phyloP scores from a whole-genome alignment of 2,797 vertebrate genomes.

The Cichlasoma orientale region DNA sequence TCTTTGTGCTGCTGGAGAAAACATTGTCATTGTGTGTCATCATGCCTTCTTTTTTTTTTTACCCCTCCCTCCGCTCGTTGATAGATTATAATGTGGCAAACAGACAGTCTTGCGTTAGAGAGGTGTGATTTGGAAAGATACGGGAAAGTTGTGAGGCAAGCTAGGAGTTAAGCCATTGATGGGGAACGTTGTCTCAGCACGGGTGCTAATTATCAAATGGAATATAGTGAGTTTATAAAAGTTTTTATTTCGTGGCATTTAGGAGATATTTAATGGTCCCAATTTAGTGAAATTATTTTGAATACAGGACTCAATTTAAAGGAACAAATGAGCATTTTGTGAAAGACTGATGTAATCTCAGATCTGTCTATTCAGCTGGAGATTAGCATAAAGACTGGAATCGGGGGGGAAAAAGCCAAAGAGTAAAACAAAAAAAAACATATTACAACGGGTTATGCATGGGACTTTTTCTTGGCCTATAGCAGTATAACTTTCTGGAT shows the following conservation, averaged over 20 bases:
- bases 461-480: neutral
- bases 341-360: neutral
- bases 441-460: neutral
- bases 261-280: neutral
- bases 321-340: neutral
- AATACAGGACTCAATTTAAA: neutral
- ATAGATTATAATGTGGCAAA: slow-evolving; percentile 64
- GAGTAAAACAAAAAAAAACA: neutral
- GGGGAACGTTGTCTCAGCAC: slow-evolving; percentile 13
- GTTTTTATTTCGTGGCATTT: slow-evolving; percentile 12
- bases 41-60: slow-evolving; percentile 15
- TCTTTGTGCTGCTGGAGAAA: slow-evolving; percentile 67
- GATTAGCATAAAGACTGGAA: slow-evolving; percentile 6
- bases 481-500: neutral
- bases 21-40: slow-evolving; percentile 67
- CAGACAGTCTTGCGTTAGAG: slow-evolving; percentile 31
- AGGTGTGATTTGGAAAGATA: slow-evolving; percentile 33
- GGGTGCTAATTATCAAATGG: slow-evolving; percentile 24
- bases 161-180: slow-evolving; percentile 19
- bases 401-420: neutral
- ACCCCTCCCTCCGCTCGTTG: slow-evolving; percentile 10
- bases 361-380: neutral
- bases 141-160: slow-evolving; percentile 13
- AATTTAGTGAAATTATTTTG: neutral
- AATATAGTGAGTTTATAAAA: slow-evolving; percentile 6